Conservation (phyloP, 1,140 invertebrate genomes). For the Ectropis grisescens region DNA sequence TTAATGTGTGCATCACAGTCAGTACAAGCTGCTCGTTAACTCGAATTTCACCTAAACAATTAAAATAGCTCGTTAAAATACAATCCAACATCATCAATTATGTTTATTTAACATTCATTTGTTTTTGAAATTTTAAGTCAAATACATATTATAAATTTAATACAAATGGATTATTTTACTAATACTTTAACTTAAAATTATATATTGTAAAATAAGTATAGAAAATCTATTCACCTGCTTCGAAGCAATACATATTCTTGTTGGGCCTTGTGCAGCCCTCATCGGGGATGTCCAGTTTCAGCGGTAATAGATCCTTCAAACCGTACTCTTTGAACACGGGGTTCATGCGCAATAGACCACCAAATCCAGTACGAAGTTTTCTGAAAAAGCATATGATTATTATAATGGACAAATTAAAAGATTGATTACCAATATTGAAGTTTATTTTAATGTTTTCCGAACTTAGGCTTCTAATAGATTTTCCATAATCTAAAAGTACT, state of each 20-base stretch:
- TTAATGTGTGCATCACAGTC: conserved; percentile 91
- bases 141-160: background rate
- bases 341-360: conserved; percentile 87
- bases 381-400: conserved; percentile 44
- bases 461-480: too few species aligned
- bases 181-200: too few species aligned
- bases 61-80: too few species aligned
- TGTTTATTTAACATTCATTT: too few species aligned
- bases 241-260: conserved; percentile 91
- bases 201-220: background rate
- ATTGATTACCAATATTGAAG: too few species aligned
- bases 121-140: background rate
- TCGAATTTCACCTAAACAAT: conserved; percentile 89
- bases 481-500: too few species aligned
- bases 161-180: too few species aligned
- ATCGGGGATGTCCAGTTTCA: conserved; percentile 92
- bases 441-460: too few species aligned
- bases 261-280: conserved; percentile 93
- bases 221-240: conserved; percentile 77
- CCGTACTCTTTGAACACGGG: conserved; percentile 90
- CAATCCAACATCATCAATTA: too few species aligned
- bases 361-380: conserved; percentile 83
- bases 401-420: too few species aligned
- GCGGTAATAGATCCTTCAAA: conserved; percentile 87
- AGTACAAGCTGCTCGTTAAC: conserved; percentile 94